Conservation (phyloP, 2,797 vertebrate species). For the Tokudaia muenninki region DNA sequence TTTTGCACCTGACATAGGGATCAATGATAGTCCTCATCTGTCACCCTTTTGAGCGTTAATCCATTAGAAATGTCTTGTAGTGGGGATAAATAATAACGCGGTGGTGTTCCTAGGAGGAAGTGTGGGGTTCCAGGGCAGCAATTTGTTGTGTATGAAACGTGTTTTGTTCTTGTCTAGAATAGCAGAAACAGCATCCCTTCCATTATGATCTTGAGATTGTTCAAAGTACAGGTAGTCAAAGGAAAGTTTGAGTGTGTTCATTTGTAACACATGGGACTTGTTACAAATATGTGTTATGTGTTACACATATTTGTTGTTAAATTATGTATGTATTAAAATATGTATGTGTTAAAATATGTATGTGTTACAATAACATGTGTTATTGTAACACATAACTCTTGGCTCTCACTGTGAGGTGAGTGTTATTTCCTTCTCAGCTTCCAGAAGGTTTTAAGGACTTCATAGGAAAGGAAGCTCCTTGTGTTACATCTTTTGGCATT, state of each 20-base stretch:
- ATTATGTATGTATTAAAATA: no score
- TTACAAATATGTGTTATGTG: no score
- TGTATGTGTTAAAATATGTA: no score
- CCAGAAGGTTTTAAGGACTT: neutral
- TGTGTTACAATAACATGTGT: no score
- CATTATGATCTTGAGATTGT: neutral
- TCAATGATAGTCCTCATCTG: neutral
- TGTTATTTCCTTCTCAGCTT: neutral
- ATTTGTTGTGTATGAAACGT: constrained; percentile 52
- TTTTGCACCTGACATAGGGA: constrained; percentile 9
- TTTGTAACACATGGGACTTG: neutral
- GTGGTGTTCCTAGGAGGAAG: neutral
- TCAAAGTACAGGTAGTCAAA: neutral
- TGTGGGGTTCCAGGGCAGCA: neutral
- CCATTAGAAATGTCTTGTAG: neutral
- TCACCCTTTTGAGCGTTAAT: constrained; percentile 48
- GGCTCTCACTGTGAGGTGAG: neutral
- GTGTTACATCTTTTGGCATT: constrained; percentile 1
- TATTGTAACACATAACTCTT: neutral
- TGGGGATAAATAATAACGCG: constrained; percentile 17
- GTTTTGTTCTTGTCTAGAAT: constrained; percentile 13
- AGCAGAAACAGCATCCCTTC: neutral
- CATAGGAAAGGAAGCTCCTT: constrained; percentile 18
- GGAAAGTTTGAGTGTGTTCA: neutral
- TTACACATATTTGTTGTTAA: no score